Evolutionary conservation across 2,888 invertebrate genomes (phyloP).

Genomic region (Diaphora mendica): DNA sequence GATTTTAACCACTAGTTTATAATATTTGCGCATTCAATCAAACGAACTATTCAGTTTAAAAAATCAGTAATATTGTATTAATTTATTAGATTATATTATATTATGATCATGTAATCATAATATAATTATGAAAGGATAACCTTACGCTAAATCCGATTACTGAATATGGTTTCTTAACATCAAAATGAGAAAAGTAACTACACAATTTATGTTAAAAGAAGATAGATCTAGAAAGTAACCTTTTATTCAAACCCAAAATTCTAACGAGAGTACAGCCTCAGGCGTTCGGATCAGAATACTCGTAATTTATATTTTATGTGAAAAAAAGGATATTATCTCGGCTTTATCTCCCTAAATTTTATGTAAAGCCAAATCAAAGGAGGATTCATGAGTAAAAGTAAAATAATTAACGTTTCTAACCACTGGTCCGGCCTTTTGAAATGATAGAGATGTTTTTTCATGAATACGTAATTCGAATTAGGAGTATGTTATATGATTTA

Average conservation of each 20-base stretch:
- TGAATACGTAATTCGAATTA: not conserved
- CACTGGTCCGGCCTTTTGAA: constrained; percentile 14
- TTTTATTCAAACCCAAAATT: constrained; percentile 12
- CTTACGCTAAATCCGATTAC: not conserved
- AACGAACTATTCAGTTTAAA: too few relatives aligned
- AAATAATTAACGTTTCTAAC: constrained; percentile 20
- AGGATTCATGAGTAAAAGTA: constrained; percentile 23
- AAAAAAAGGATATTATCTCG: constrained; percentile 20
- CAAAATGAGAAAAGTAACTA: not conserved
- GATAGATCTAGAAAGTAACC: not conserved
- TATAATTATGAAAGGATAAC: not conserved
- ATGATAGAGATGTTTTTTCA: not conserved
- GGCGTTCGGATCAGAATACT: constrained; percentile 16
- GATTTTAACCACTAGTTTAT: too few relatives aligned
- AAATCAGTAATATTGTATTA: too few relatives aligned
- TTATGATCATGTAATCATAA: too few relatives aligned
- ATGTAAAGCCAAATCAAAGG: constrained; percentile 27
- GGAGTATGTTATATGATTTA: not conserved
- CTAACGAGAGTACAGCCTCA: constrained; percentile 11
- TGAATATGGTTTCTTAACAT: not conserved
- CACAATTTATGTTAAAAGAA: not conserved
- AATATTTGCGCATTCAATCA: too few relatives aligned
- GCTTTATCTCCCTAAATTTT: constrained; percentile 20
- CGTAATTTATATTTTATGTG: constrained; percentile 22
- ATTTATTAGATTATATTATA: too few relatives aligned